Conservation (phyloP, 2,888 invertebrate genomes). For the Drosophila vallismaia region DNA sequence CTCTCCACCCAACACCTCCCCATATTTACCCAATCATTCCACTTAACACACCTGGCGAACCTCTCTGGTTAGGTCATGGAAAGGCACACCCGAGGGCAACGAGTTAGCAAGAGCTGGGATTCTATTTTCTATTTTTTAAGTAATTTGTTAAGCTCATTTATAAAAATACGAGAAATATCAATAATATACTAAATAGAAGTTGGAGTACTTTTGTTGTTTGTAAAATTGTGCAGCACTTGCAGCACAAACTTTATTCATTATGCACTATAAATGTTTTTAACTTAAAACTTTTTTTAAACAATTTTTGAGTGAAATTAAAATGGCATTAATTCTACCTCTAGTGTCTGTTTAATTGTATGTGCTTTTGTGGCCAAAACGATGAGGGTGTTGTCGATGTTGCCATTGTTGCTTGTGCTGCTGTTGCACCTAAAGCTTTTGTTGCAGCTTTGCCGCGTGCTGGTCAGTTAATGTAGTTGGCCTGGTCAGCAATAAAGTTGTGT, state of each 20-base stretch:
- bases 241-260: neutral
- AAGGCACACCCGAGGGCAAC: neutral
- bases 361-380: conserved; percentile 48
- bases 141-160: neutral
- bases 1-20: neutral
- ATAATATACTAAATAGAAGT: no score
- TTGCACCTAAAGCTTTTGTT: conserved; percentile 6
- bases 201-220: no score
- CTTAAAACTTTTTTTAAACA: no score
- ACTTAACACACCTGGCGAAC: conserved; percentile 19
- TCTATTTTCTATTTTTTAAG: neutral
- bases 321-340: neutral
- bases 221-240: neutral
- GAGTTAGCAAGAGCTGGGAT: neutral
- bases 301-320: no score
- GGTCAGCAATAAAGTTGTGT: conserved; percentile 38
- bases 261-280: neutral
- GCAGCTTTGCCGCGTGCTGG: conserved; percentile 20
- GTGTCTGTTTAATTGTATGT: conserved; percentile 41
- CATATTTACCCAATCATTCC: neutral
- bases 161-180: no score
- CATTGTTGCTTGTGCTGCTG: conserved; percentile 1
- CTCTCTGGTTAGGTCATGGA: conserved; percentile 9
- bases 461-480: conserved; percentile 61
- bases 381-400: conserved; percentile 39